Conservation (phyloP, 2,113 vertebrate genomes). For the Austrofundulus limnaeus region DNA sequence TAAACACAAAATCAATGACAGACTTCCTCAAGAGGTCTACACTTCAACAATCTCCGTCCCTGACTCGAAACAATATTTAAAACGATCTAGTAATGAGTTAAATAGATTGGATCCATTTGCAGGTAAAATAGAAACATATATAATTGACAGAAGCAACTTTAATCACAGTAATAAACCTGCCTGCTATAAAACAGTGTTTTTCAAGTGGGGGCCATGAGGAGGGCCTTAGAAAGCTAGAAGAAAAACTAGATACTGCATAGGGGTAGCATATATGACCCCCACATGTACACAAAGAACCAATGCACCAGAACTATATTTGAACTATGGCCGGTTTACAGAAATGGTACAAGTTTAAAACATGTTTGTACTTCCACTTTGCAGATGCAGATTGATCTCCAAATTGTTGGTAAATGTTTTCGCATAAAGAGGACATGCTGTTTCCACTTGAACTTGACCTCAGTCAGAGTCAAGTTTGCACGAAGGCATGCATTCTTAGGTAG, state of each 20-base stretch:
- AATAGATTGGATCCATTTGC: neutral
- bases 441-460: conserved; percentile 43
- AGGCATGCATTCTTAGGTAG: conserved; percentile 71
- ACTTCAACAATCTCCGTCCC: neutral
- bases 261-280: too few species aligned
- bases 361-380: neutral
- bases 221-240: too few species aligned
- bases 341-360: neutral
- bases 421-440: conserved; percentile 58
- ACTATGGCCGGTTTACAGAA: neutral
- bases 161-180: too few species aligned
- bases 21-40: neutral
- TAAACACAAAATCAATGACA: too few species aligned
- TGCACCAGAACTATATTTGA: too few species aligned
- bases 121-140: neutral
- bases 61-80: neutral
- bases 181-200: too few species aligned
- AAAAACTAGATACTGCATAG: too few species aligned
- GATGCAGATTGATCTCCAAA: conserved; percentile 13
- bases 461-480: conserved; percentile 67
- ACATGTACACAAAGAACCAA: too few species aligned
- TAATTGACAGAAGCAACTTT: too few species aligned
- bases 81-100: neutral
- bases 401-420: conserved; percentile 15
- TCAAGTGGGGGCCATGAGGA: too few species aligned